These are phyloP conservation scores for Meteorus sp. DNA, from an alignment of 1,140 invertebrate species.

Conservation along the genomic window DNA sequence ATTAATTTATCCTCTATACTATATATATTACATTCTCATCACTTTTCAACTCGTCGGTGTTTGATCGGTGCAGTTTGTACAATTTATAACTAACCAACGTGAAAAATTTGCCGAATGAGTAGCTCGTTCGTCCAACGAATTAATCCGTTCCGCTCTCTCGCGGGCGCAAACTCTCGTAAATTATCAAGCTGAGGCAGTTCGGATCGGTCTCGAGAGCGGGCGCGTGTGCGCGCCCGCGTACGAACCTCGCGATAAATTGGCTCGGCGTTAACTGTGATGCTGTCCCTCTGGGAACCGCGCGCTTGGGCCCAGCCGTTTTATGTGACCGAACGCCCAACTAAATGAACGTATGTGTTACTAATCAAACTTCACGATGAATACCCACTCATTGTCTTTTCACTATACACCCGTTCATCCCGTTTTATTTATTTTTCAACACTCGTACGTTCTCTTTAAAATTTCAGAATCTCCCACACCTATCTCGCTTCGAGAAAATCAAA, in stretches of 20 bases:
- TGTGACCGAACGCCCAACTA: slow-evolving; percentile 25
- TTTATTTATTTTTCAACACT: too few relatives aligned
- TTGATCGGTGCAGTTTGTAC: not conserved
- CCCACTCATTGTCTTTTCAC: too few relatives aligned
- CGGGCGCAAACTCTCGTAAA: slow-evolving; percentile 25
- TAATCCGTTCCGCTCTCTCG: slow-evolving; percentile 21
- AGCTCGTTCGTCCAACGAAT: slow-evolving; percentile 21
- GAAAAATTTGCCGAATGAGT: slow-evolving; percentile 10
- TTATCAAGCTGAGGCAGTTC: slow-evolving; percentile 17
- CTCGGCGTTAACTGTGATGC: slow-evolving; percentile 24
- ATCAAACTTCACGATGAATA: too few relatives aligned
- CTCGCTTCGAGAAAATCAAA: too few relatives aligned
- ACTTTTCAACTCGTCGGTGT: too few relatives aligned
- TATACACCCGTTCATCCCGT: too few relatives aligned
- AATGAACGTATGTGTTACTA: slow-evolving; percentile 18
- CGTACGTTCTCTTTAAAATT: too few relatives aligned
- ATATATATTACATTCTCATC: too few relatives aligned
- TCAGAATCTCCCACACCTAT: too few relatives aligned
- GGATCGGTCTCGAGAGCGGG: too few relatives aligned
- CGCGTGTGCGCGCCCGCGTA: not conserved
- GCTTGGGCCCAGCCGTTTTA: slow-evolving; percentile 28
- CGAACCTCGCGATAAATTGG: slow-evolving; percentile 34
- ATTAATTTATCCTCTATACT: too few relatives aligned
- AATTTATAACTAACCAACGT: not conserved
- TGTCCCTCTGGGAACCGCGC: slow-evolving; percentile 24